A percentile compares a stretch with the other conserved stretches of the same genome.
Conservation (phyloP, 2,113 vertebrate species). For the Pedionomus torquatus region DNA sequence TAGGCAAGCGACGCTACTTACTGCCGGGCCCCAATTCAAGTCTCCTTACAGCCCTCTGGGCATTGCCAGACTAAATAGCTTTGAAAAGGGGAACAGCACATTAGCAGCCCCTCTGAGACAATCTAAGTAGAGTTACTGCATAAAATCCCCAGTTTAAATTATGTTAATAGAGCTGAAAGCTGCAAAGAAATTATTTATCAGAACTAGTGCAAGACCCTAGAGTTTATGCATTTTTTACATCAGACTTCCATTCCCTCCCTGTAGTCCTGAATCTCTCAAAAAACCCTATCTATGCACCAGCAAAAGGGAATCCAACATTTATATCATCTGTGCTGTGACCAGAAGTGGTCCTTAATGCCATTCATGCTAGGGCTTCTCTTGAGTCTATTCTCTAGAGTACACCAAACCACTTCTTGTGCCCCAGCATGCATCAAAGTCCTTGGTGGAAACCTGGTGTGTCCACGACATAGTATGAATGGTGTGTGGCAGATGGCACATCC, state of each 20-base stretch:
- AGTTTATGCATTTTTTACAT: conserved; percentile 45
- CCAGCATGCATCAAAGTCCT: neutral
- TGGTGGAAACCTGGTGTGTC: neutral
- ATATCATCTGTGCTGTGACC: neutral
- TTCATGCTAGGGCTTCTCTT: neutral
- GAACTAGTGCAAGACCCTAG: conserved; percentile 41
- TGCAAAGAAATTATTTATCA: conserved; percentile 69
- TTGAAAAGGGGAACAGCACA: conserved; percentile 10
- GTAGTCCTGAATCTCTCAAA: neutral
- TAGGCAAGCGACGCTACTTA: neutral
- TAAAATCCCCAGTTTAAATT: conserved; percentile 16
- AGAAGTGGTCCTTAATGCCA: neutral
- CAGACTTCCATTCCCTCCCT: neutral
- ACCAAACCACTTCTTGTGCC: neutral
- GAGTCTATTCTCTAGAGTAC: neutral
- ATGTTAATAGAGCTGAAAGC: conserved; percentile 53
- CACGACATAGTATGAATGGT: neutral
- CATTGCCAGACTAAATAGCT: conserved; percentile 14
- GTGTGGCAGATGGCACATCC: neutral
- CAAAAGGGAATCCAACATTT: neutral
- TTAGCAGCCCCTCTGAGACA: conserved; percentile 44
- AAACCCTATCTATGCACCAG: neutral
- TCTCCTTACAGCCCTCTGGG: neutral
- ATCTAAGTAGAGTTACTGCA: neutral
- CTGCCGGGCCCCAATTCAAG: neutral